Percentiles rank a stretch among this genome's conserved stretches.
Evolutionary conservation across 1,140 invertebrate species (phyloP).

Genomic region (Cydia strobilella): DNA sequence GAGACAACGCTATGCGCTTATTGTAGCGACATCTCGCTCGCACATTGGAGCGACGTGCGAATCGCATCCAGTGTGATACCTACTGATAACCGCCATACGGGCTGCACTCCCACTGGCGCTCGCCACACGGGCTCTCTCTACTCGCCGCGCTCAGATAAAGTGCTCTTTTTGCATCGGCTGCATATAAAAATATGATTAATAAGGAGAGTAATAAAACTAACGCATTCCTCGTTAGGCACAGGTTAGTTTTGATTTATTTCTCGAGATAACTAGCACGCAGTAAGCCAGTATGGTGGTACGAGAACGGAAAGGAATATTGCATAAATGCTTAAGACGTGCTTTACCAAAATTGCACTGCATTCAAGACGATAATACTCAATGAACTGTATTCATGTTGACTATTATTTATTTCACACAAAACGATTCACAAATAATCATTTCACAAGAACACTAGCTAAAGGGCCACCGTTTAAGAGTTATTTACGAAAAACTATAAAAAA

Average conservation of each 20-base stretch:
- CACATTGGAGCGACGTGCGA: no score
- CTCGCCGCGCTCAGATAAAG: neutral
- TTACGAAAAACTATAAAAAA: no score
- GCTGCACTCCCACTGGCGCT: slow-evolving; percentile 7
- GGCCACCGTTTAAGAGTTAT: no score
- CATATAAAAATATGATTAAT: slow-evolving; percentile 33
- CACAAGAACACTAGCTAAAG: no score
- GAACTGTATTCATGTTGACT: slow-evolving; percentile 16
- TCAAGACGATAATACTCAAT: neutral
- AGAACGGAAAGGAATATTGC: slow-evolving; percentile 7
- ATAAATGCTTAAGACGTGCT: neutral
- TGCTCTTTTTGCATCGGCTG: slow-evolving; percentile 22
- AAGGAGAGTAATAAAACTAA: slow-evolving; percentile 31
- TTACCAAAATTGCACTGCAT: neutral
- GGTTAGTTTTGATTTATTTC: slow-evolving; percentile 28
- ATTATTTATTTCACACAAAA: slow-evolving; percentile 32
- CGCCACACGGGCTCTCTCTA: neutral
- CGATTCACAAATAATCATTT: no score
- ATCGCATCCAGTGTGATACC: no score
- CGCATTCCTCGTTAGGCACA: slow-evolving; percentile 31
- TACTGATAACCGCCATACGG: neutral
- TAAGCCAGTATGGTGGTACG: slow-evolving; percentile 4
- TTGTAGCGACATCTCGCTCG: no score
- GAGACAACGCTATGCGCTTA: no score
- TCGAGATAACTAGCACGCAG: slow-evolving; percentile 27